A percentile compares a stretch with the other conserved stretches of the same genome.
Evolutionary conservation across 2,888 invertebrate genomes (phyloP).

Genomic region (Antheraea assamensis): DNA sequence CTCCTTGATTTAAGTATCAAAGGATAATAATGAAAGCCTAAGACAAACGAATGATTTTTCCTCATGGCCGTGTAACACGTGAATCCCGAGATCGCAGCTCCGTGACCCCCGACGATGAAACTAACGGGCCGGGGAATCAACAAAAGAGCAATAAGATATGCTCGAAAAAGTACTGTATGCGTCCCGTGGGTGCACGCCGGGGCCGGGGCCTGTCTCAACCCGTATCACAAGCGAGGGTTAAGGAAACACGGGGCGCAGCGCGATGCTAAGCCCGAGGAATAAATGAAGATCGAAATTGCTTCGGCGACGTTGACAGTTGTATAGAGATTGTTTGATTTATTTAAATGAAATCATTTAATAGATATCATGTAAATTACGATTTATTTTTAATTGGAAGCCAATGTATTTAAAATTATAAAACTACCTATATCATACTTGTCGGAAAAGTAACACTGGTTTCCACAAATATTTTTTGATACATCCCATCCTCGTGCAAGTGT

Average conservation of each 20-base stretch:
- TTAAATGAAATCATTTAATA: conserved; percentile 21
- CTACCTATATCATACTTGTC: too few species aligned
- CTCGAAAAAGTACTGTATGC: conserved; percentile 80
- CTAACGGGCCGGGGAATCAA: conserved; percentile 79
- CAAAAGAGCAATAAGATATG: conserved; percentile 83
- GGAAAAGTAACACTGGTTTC: too few species aligned
- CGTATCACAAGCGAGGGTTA: conserved; percentile 52
- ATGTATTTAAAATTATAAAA: too few species aligned
- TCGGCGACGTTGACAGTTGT: conserved; percentile 47
- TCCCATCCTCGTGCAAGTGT: too few species aligned
- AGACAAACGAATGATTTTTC: conserved; percentile 17
- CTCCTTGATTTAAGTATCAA: not conserved
- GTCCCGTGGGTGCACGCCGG: conserved; percentile 63
- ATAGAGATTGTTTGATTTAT: conserved; percentile 50
- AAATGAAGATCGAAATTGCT: conserved; percentile 57
- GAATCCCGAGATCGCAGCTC: conserved; percentile 41
- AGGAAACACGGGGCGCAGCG: conserved; percentile 40
- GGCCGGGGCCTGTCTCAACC: conserved; percentile 49
- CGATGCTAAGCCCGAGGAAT: conserved; percentile 32
- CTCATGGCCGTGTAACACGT: conserved; percentile 30
- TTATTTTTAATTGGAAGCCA: too few species aligned
- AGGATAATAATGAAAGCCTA: not conserved
- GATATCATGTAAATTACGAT: not conserved
- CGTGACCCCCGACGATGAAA: conserved; percentile 78
- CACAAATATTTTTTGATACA: too few species aligned